A percentile compares a stretch with the other conserved stretches of the same genome.
Conservation (phyloP, 2,113 vertebrate species). For the Alexandromys fortis region DNA sequence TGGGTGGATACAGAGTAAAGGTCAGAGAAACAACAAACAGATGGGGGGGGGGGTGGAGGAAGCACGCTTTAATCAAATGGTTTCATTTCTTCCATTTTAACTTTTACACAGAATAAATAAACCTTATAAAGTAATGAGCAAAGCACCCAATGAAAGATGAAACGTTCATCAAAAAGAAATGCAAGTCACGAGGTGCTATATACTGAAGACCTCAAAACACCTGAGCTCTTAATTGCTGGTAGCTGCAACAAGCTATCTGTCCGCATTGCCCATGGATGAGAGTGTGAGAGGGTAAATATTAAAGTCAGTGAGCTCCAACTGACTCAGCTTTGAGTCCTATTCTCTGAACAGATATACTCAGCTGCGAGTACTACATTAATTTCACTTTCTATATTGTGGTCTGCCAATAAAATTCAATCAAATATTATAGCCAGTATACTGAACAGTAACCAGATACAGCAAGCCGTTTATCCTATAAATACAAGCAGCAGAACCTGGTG, state of each 20-base stretch:
- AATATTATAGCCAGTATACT: slow-evolving; percentile 22
- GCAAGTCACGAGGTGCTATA: background rate
- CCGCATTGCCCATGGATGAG: background rate
- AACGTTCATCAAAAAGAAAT: background rate
- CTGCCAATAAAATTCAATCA: slow-evolving; percentile 42
- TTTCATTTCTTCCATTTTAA: slow-evolving; percentile 10
- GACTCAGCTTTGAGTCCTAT: background rate
- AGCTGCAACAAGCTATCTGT: background rate
- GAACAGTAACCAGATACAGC: background rate
- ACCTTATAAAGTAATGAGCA: background rate
- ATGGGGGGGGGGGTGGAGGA: background rate
- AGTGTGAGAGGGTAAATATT: background rate
- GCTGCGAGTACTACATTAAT: slow-evolving; percentile 12
- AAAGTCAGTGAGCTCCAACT: background rate
- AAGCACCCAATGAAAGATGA: slow-evolving; percentile 29
- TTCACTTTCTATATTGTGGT: slow-evolving; percentile 18
- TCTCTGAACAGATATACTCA: background rate
- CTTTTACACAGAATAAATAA: background rate
- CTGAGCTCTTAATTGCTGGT: background rate
- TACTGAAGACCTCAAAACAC: background rate
- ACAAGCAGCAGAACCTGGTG: slow-evolving; percentile 68
- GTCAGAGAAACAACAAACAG: background rate
- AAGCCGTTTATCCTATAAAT: background rate
- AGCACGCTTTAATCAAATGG: background rate
- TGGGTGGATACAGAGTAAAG: background rate